Evolutionary conservation across 2,113 vertebrate species (phyloP).

Genomic region (Sakesphorus luctuosus): DNA sequence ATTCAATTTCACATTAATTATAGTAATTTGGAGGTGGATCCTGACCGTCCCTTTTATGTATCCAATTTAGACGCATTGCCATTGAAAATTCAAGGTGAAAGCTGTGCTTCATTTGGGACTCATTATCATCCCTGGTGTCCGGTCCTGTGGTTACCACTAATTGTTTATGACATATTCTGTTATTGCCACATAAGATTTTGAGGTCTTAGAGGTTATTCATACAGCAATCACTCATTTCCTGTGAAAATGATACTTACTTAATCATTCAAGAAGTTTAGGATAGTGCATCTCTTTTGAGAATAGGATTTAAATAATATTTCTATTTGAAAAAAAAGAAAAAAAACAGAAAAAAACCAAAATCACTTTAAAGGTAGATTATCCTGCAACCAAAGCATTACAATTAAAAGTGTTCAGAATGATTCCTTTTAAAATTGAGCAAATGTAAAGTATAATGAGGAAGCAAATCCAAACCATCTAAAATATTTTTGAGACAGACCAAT

Average conservation of each 20-base stretch:
- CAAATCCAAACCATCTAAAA: neutral
- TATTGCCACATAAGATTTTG: neutral
- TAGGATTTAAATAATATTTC: neutral
- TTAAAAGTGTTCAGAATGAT: neutral
- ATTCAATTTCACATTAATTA: neutral
- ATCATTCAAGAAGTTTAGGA: neutral
- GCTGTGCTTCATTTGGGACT: neutral
- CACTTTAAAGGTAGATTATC: neutral
- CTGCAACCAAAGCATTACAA: neutral
- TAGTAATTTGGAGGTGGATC: neutral
- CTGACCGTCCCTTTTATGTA: neutral
- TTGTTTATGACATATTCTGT: neutral
- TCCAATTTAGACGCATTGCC: neutral
- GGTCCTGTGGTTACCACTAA: accelerated
- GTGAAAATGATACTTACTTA: neutral
- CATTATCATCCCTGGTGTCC: neutral
- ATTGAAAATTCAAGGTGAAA: neutral
- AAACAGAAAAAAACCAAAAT: no score
- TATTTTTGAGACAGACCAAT: neutral
- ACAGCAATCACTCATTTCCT: neutral
- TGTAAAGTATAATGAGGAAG: neutral
- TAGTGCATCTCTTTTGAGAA: neutral
- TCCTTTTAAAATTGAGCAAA: neutral
- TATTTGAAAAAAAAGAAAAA: neutral
- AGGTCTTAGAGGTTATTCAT: neutral